phyloP scores from a whole-genome alignment of 2,113 vertebrate genomes.

The Calypte anna region DNA sequence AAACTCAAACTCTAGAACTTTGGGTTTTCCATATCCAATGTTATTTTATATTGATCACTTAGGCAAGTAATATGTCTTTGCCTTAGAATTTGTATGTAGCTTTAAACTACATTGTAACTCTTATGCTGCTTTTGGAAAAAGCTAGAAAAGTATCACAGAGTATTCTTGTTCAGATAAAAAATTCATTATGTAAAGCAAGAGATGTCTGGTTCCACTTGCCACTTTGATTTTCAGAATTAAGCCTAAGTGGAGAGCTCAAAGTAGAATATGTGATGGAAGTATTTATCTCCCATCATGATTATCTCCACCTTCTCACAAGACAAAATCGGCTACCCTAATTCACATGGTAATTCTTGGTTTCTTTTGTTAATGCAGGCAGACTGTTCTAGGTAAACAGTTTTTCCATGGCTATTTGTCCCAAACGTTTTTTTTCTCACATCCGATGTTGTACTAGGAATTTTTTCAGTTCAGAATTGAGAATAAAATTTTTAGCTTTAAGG shows the following conservation, averaged over 20 bases:
- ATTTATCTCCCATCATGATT: neutral
- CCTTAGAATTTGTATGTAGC: neutral
- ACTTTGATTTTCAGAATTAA: neutral
- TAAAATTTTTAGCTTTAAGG: neutral
- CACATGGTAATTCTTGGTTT: neutral
- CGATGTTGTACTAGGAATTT: fast-evolving
- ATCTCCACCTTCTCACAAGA: neutral
- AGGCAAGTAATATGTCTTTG: neutral
- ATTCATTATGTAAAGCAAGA: neutral
- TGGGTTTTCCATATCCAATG: neutral
- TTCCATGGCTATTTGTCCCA: neutral
- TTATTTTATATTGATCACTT: neutral
- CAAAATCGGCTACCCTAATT: neutral
- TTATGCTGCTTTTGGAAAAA: neutral
- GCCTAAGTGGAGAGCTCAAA: neutral
- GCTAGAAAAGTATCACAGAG: neutral
- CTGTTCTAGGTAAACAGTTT: neutral
- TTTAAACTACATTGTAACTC: neutral
- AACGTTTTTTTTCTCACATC: neutral
- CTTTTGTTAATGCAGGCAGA: neutral
- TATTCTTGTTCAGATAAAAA: neutral
- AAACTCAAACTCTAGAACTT: neutral
- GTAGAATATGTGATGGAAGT: neutral
- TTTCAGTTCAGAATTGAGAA: neutral
- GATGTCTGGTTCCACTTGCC: neutral